Evolutionary conservation across 2,113 vertebrate genomes (phyloP), one percentile per base, ranked within the genome.

Genomic region (Carassius gibelio): DNA sequence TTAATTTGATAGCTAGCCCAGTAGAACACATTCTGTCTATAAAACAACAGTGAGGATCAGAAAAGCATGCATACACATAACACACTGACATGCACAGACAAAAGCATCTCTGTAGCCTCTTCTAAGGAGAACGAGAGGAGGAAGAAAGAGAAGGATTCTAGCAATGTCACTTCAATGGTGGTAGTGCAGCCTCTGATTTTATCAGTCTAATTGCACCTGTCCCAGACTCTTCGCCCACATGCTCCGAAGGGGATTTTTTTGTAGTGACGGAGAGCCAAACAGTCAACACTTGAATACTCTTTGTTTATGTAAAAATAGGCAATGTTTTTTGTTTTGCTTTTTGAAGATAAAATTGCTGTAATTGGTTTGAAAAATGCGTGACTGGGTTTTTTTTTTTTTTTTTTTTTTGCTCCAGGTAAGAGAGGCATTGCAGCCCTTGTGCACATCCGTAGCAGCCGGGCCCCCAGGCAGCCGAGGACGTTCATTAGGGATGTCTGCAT

Each of bases 151-250:
- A 55, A 85, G 38, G 78, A 86, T 88, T 88, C 82, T 87, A 83
- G 80, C 61, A 55, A 91, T 89, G 83, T 69, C 89, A 87, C 90
- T 88, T 91, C 90, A 88, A 88, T 84, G 90, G 88, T 85, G 88
- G 90, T 89, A 89, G 88, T 90, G 79, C 52, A 82, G 89, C 87
- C 87, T 93, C 90, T 93, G 94, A 95, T 95, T 91, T 94, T 94
- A 94, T 95, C 93, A 91, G 89, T 92, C 92, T 95, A 95, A 94
- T 94, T 94, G 93, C 94, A 94, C 94, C 94, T 94, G 93, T 94
- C 93, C 92, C 90, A 89, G 90, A 90, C 91, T 89, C 89, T 75
- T 84, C 91, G 90, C 92, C 89, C 86, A 36, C 84, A 62, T 90
- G 89, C 90, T 92, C 94, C 90, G 88, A 85, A 86, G 92, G 93